phyloP scores from a whole-genome alignment of 2,797 vertebrate species.

The Nothura maculosa region DNA sequence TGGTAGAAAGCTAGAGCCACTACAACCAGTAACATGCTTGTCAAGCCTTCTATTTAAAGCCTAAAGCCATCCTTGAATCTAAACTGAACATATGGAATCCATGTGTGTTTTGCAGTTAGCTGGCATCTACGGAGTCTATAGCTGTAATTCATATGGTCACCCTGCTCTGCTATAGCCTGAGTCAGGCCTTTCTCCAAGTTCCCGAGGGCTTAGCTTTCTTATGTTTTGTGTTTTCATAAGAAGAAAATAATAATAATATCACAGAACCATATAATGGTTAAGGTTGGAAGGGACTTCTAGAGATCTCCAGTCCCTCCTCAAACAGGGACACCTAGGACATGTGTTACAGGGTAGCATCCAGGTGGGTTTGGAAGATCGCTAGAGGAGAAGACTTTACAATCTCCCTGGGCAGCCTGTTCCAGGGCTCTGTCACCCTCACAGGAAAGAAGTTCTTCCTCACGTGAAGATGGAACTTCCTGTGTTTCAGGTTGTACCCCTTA shows the following conservation, averaged over 20 bases:
- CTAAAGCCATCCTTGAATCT: background rate
- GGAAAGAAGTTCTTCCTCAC: too few relatives aligned
- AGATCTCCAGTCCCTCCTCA: too few relatives aligned
- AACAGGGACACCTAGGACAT: too few relatives aligned
- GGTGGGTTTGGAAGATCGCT: too few relatives aligned
- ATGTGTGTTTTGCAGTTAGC: constrained; percentile 17
- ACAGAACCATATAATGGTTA: too few relatives aligned
- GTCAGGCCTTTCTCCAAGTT: background rate
- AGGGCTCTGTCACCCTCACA: too few relatives aligned
- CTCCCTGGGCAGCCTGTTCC: too few relatives aligned
- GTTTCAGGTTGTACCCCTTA: too few relatives aligned
- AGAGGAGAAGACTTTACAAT: too few relatives aligned
- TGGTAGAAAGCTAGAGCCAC: background rate
- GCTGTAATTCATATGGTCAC: constrained; percentile 11
- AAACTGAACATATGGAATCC: constrained; percentile 33
- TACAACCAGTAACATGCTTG: background rate
- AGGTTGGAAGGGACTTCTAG: too few relatives aligned
- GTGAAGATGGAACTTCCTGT: too few relatives aligned
- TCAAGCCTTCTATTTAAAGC: background rate
- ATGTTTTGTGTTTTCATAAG: background rate
- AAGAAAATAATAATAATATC: background rate
- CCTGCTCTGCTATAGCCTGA: background rate
- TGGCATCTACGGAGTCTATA: background rate
- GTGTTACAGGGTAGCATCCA: too few relatives aligned
- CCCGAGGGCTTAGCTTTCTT: background rate